Evolutionary conservation across 2,888 invertebrate genomes (phyloP), one percentile per base, ranked within the genome.

Genomic region (Hetaerina titia): DNA sequence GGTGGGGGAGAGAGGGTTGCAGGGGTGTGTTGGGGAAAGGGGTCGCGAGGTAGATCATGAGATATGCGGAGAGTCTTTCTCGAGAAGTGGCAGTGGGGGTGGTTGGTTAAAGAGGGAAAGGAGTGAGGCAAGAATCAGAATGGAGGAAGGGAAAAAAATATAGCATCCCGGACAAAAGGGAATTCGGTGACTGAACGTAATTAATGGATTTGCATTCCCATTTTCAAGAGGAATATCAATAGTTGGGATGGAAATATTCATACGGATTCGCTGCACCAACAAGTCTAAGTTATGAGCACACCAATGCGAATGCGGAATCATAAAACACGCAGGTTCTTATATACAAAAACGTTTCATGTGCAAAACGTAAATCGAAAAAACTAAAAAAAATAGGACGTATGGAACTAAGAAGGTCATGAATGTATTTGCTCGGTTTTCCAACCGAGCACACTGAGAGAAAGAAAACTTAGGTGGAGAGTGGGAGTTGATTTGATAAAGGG

Each of bases 31-130:
- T 57, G 25, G 81, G 81, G 11, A 60, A 31, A 31, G 81, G 31
- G n/a, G 69, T 69, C 69, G 69, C 69, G 69, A 22, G 69, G 81
- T 31, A 81, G 81, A 81, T 81, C 81, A 81, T n/a, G 25, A 81
- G 81, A 81, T 81, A 81, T 31, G 25, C 25, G 25, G 31, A 31
- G 81, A 31, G 25, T 31, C 81, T n/a, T n/a, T 69, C 69, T 69
- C 69, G 69, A 22, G 69, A 69, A n/a, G 69, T n/a, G 19, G 6
- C 31, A 31, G 81, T 31, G 31, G 22, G n/a, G n/a, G 69, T 22
- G 69, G 69, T 6, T 45, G n/a, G n/a, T 22, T 5, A n/a, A 69
- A 7, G 69, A 6, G 69, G 25, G 6, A 81, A 31, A 69, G 31
- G 31, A 13, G 25, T n/a, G 81, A 31, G 15, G 31, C 13, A 5